Evolutionary conservation across 1,140 invertebrate genomes (phyloP), one percentile per base, ranked within the genome.

Genomic region (Saccostrea glomerata): DNA sequence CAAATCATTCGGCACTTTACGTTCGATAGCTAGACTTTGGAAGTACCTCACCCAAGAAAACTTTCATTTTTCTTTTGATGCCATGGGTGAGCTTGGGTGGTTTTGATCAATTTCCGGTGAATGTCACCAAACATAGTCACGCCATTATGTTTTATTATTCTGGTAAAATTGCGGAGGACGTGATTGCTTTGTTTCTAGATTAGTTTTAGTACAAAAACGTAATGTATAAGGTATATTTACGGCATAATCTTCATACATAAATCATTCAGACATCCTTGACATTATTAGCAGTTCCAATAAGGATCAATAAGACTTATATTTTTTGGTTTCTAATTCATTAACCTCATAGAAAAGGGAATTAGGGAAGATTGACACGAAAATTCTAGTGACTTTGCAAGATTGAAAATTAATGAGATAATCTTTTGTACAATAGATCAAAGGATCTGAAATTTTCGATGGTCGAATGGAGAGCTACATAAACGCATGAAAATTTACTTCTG

Each of bases 81-180:
- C n/a, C 15, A 77, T 25, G 70, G 30, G 23, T 25, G 70, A 25
- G 25, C 25, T 77, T 13, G 23, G 23, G 11, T 77, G 70, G 70
- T 77, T 77, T 77, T 77, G 23, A 77, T 77, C 70, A 77, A 77
- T 77, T 77, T 77, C 70, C 70, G 30, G 23, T 30, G 7, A 25
- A 25, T 77, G 70, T 36, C 70, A 77, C 70, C 70, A 12, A 63
- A 77, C 70, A 36, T 77, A 77, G 70, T 77, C 70, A 30, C 70
- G 13, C 13, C 23, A 36, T 77, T 30, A 77, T 36, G 25, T 25
- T 77, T 77, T 77, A 77, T 77, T 77, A 77, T 25, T 77, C 70
- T 77, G 23, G n/a, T 20, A 63, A 20, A 63, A 63, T 6, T 77
- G 70, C 25, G 70, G 25, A 77, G 30, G 70, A 77, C 70, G 4